phyloP scores from a whole-genome alignment of 2,113 vertebrate genomes.

The Phrynocephalus versicolor region DNA sequence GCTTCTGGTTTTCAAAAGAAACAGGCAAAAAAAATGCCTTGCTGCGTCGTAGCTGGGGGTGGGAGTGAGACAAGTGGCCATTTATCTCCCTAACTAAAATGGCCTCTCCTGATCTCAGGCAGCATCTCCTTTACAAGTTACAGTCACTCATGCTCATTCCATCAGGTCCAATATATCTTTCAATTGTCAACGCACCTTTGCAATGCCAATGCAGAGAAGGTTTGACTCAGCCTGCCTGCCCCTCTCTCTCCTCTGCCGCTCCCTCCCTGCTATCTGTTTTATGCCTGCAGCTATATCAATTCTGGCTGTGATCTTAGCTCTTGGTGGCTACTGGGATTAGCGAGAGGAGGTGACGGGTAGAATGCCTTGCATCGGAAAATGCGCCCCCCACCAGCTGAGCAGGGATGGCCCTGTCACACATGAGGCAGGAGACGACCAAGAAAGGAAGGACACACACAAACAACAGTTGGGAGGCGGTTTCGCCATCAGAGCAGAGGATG shows the following conservation, averaged over 20 bases:
- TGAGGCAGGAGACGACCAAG: background rate
- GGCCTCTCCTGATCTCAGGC: too few relatives aligned
- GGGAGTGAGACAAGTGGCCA: too few relatives aligned
- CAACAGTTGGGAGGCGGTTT: background rate
- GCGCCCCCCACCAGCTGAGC: background rate
- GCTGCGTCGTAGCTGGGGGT: too few relatives aligned
- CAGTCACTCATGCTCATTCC: too few relatives aligned
- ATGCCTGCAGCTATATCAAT: constrained; percentile 20
- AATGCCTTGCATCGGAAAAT: background rate
- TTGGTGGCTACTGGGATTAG: constrained; percentile 9
- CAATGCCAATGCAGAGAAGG: background rate
- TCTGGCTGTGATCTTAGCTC: constrained; percentile 13
- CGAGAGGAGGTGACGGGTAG: background rate
- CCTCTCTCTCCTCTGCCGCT: background rate
- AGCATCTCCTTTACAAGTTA: too few relatives aligned
- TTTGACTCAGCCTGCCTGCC: background rate
- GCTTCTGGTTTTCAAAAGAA: too few relatives aligned
- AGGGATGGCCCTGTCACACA: background rate
- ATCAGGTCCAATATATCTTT: too few relatives aligned
- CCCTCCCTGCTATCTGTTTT: background rate
- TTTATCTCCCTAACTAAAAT: too few relatives aligned
- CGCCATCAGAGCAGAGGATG: background rate
- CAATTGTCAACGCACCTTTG: background rate
- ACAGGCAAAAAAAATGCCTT: too few relatives aligned
- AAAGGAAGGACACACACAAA: background rate